Evolutionary conservation across 2,113 vertebrate genomes (phyloP).

Genomic region (Conger conger): DNA sequence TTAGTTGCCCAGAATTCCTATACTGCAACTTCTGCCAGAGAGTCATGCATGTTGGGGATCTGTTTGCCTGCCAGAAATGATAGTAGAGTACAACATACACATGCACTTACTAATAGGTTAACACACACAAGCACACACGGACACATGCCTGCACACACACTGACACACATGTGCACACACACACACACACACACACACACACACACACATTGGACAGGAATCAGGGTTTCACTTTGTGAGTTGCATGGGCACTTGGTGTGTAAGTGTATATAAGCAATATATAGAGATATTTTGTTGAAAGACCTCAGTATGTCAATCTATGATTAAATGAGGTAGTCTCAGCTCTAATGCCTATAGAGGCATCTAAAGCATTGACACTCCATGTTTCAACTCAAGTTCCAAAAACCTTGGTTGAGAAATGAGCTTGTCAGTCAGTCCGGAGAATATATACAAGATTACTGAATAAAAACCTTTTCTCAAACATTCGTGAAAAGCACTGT

Average conservation of each 20-base stretch:
- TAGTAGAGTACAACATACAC: conserved; percentile 44
- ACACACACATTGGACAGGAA: conserved; percentile 31
- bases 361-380: conserved; percentile 6
- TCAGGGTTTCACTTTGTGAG: conserved; percentile 57
- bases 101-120: conserved; percentile 16
- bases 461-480: neutral
- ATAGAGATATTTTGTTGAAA: conserved; percentile 52
- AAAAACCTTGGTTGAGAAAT: conserved; percentile 6
- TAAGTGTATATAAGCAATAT: conserved; percentile 53
- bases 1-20: conserved; percentile 71
- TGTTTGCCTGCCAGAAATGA: conserved; percentile 65
- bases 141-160: neutral
- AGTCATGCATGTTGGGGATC: conserved; percentile 70
- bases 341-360: neutral
- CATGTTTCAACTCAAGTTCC: conserved; percentile 19
- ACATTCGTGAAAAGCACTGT: neutral
- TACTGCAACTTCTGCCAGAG: conserved; percentile 62
- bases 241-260: conserved; percentile 67
- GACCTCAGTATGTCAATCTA: conserved; percentile 27
- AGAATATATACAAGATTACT: conserved; percentile 2
- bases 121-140: neutral
- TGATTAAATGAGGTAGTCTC: conserved; percentile 1
- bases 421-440: neutral
- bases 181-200: neutral
- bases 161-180: neutral